These are phyloP conservation scores for Rhea pennata DNA, from an alignment of 2,113 vertebrate genomes.

Conservation along the genomic window DNA sequence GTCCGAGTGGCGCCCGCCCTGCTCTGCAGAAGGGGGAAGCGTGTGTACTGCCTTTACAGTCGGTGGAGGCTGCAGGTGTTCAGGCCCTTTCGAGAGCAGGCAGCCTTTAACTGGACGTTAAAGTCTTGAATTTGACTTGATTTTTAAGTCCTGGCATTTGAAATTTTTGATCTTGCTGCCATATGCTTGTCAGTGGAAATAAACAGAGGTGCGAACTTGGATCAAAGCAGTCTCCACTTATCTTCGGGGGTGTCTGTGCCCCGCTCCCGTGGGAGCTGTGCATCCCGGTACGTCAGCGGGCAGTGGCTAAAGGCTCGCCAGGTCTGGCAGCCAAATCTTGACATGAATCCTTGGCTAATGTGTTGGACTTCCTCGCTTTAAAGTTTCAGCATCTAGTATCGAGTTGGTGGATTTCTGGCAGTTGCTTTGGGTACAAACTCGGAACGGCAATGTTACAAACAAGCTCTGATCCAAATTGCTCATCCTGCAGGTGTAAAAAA, in stretches of 20 bases:
- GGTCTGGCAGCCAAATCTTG: not conserved
- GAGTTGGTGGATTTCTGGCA: not conserved
- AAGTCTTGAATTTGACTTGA: not conserved
- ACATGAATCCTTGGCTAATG: not conserved
- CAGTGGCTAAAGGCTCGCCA: not conserved
- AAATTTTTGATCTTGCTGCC: not conserved
- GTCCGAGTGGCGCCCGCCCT: not conserved
- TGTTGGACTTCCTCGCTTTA: slow-evolving; percentile 13
- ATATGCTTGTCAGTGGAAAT: not conserved
- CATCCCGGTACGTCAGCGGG: rapidly evolving
- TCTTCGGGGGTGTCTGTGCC: not conserved
- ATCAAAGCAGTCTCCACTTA: not conserved
- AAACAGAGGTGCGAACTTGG: not conserved
- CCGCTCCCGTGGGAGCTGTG: not conserved
- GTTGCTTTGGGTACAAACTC: not conserved
- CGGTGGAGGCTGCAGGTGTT: not conserved
- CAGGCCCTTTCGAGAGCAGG: not conserved
- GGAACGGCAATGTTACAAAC: not conserved
- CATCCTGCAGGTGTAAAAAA: not conserved
- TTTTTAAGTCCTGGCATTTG: not conserved
- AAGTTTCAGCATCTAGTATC: not conserved
- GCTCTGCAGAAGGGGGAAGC: not conserved
- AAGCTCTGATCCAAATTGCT: slow-evolving; percentile 7
- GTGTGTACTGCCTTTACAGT: not conserved
- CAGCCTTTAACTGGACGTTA: not conserved